These are phyloP conservation scores for Drosophila siamana DNA, from an alignment of 2,888 invertebrate genomes.

Conservation along the genomic window DNA sequence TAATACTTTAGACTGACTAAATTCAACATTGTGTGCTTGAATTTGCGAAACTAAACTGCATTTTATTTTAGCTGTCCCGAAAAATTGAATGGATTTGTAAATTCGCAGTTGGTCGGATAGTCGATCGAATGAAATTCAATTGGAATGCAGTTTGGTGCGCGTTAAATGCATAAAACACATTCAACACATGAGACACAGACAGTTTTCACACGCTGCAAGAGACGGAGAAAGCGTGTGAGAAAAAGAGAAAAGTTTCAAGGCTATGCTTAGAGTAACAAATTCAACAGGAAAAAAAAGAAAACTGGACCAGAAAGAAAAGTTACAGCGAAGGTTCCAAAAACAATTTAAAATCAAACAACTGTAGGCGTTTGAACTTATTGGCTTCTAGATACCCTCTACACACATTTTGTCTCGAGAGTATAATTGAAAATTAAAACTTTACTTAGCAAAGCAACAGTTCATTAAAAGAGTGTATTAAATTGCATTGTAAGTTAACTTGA, in stretches of 20 bases:
- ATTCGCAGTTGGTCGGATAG: background rate
- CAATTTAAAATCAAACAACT: constrained; percentile 61
- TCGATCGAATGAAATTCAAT: constrained; percentile 31
- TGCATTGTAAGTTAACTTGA: background rate
- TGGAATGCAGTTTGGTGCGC: constrained; percentile 52
- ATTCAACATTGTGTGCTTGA: too few relatives aligned
- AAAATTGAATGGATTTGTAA: background rate
- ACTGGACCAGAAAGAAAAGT: constrained; percentile 2
- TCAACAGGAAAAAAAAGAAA: constrained; percentile 22
- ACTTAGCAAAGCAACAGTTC: background rate
- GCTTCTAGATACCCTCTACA: background rate
- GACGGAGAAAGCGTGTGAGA: background rate
- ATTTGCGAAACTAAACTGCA: too few relatives aligned
- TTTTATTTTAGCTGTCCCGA: background rate
- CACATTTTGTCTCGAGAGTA: too few relatives aligned
- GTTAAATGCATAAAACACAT: constrained; percentile 47
- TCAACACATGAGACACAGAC: constrained; percentile 57
- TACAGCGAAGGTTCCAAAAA: constrained; percentile 54
- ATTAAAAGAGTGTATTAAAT: background rate
- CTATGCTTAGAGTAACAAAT: constrained; percentile 21
- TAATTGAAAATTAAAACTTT: too few relatives aligned
- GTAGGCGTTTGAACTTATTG: background rate
- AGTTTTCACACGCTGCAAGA: background rate
- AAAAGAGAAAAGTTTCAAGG: constrained; percentile 18
- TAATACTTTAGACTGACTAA: too few relatives aligned